Evolutionary conservation across 2,113 vertebrate species (phyloP).

Genomic region (Varanus komodoensis): DNA sequence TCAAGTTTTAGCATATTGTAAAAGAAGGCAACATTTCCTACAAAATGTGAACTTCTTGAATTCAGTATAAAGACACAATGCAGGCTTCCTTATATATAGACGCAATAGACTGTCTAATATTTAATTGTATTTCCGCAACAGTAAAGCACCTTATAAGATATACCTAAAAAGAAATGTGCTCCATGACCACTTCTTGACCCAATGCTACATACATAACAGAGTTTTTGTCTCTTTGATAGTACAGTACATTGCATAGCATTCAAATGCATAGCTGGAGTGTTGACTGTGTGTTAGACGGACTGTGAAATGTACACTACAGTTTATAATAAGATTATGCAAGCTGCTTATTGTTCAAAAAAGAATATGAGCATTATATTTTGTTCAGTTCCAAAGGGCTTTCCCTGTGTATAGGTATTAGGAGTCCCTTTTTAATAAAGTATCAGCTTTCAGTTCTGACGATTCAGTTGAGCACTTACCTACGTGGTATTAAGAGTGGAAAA

Average conservation of each 20-base stretch:
- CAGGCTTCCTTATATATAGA: background rate
- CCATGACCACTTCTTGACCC: constrained; percentile 68
- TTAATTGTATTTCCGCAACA: constrained; percentile 40
- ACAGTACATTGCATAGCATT: constrained; percentile 69
- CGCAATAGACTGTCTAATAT: constrained; percentile 18
- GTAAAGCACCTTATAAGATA: constrained; percentile 52
- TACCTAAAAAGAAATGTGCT: constrained; percentile 50
- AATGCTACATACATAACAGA: constrained; percentile 49
- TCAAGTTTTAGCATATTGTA: background rate
- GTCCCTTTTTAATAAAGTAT: constrained; percentile 73
- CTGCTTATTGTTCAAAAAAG: constrained; percentile 78
- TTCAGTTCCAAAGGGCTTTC: constrained; percentile 59
- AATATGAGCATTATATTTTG: constrained; percentile 74
- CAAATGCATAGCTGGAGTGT: constrained; percentile 60
- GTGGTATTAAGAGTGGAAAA: constrained; percentile 62
- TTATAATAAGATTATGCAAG: constrained; percentile 78
- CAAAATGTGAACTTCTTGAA: constrained; percentile 29
- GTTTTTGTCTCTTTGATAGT: constrained; percentile 54
- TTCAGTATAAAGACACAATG: constrained; percentile 23
- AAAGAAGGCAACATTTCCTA: constrained; percentile 8
- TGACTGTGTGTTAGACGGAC: constrained; percentile 74
- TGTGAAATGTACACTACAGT: constrained; percentile 72
- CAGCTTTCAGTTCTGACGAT: constrained; percentile 73
- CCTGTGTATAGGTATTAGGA: constrained; percentile 74
- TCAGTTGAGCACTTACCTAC: constrained; percentile 67